These are phyloP conservation scores for Troides oblongomaculatus DNA, from an alignment of 2,888 invertebrate species.

Conservation along the genomic window DNA sequence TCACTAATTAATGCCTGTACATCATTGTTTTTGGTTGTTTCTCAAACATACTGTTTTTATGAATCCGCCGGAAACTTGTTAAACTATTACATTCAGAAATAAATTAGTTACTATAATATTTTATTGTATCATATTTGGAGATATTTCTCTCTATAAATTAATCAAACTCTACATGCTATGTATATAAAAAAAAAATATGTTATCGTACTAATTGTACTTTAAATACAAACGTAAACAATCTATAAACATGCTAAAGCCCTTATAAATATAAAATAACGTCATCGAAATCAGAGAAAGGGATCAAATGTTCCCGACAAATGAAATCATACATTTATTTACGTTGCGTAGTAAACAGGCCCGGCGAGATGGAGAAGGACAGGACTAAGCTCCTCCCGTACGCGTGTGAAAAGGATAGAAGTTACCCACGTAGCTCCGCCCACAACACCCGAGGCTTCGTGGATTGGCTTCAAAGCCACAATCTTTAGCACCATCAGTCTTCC, in stretches of 20 bases:
- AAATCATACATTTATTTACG: slow-evolving; percentile 74
- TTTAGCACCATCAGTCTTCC: slow-evolving; percentile 69
- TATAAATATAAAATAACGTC: slow-evolving; percentile 54
- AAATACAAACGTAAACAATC: slow-evolving; percentile 10
- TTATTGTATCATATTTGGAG: too few relatives aligned
- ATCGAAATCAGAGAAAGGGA: slow-evolving; percentile 49
- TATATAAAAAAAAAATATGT: too few relatives aligned
- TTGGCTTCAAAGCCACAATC: slow-evolving; percentile 63
- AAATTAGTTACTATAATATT: too few relatives aligned
- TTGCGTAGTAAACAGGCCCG: slow-evolving; percentile 58
- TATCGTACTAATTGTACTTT: neutral
- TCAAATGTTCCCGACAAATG: slow-evolving; percentile 57
- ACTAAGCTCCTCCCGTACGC: slow-evolving; percentile 27
- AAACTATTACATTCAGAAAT: too few relatives aligned
- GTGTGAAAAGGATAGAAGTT: slow-evolving; percentile 42
- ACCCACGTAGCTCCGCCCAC: slow-evolving; percentile 59
- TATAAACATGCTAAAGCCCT: slow-evolving; percentile 19
- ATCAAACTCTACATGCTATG: too few relatives aligned
- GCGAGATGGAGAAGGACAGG: slow-evolving; percentile 41
- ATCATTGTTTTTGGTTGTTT: too few relatives aligned
- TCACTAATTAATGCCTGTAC: too few relatives aligned
- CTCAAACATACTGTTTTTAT: too few relatives aligned
- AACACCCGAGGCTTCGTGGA: slow-evolving; percentile 52
- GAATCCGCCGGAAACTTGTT: too few relatives aligned
- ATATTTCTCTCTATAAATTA: too few relatives aligned